Percentiles rank a stretch among this genome's conserved stretches.
phyloP scores from a whole-genome alignment of 2,113 vertebrate genomes.

The Macrotis lagotis region DNA sequence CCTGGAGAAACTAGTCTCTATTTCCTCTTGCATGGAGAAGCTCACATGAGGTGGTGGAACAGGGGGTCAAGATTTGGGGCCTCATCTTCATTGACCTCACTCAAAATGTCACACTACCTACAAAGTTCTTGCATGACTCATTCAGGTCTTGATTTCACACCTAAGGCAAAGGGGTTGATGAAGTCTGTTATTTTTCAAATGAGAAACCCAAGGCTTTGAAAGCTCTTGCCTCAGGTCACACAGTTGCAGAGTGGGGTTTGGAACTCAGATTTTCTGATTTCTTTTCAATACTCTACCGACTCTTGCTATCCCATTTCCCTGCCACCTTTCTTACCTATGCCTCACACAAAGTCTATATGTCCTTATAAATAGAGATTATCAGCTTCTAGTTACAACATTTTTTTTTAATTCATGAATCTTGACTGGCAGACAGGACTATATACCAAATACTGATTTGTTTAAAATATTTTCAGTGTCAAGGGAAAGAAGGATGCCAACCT shows the following conservation, averaged over 20 bases:
- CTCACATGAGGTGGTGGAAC: neutral
- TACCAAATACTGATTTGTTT: neutral
- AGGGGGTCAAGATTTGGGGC: neutral
- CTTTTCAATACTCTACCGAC: neutral
- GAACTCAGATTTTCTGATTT: neutral
- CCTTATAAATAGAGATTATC: neutral
- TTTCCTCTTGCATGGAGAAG: neutral
- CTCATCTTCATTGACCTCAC: neutral
- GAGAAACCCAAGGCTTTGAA: neutral
- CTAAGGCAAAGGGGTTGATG: neutral
- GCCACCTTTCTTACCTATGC: too few species aligned
- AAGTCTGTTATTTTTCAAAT: neutral
- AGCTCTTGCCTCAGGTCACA: neutral
- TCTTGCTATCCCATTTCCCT: neutral
- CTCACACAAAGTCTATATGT: neutral
- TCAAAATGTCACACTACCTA: neutral
- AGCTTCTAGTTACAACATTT: neutral
- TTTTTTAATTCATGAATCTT: neutral
- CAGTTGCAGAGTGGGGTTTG: neutral
- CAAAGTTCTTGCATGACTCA: neutral
- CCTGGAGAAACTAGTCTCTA: neutral
- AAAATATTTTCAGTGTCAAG: neutral
- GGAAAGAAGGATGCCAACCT: neutral
- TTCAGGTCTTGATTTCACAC: neutral
- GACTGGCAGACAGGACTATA: neutral